Percentiles rank a stretch among this genome's conserved stretches.
Conservation (phyloP, 2,888 invertebrate species). For the Enchytraeus crypticus region DNA sequence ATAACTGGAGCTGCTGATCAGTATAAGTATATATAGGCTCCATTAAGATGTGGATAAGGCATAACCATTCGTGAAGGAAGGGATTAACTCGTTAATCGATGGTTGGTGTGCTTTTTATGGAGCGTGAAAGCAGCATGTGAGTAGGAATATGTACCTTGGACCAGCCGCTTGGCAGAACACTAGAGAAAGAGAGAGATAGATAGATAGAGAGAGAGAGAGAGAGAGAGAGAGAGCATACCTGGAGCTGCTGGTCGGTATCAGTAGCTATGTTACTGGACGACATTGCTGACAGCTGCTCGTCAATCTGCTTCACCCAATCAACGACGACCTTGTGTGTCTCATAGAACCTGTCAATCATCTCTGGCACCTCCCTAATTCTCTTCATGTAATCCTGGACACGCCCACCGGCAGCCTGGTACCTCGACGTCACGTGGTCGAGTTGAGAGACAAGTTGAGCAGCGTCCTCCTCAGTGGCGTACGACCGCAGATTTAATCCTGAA, state of each 20-base stretch:
- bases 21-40: too few relatives aligned
- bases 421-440: background rate
- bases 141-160: too few relatives aligned
- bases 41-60: too few relatives aligned
- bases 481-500: background rate
- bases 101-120: too few relatives aligned
- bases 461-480: background rate
- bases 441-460: background rate
- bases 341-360: constrained; percentile 85
- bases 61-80: too few relatives aligned
- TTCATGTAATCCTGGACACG: constrained; percentile 56
- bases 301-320: constrained; percentile 80
- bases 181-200: too few relatives aligned
- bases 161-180: too few relatives aligned
- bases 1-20: too few relatives aligned
- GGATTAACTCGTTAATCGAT: too few relatives aligned
- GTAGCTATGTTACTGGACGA: background rate
- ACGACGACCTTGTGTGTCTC: constrained; percentile 78
- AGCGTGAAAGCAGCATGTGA: too few relatives aligned
- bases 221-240: background rate
- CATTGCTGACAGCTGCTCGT: constrained; percentile 65
- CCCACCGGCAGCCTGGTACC: background rate
- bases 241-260: background rate
- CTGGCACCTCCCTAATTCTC: constrained; percentile 62
- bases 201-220: too few relatives aligned